These are phyloP conservation scores for Syngnathus rostellatus DNA, from an alignment of 2,797 vertebrate species.

Conservation along the genomic window DNA sequence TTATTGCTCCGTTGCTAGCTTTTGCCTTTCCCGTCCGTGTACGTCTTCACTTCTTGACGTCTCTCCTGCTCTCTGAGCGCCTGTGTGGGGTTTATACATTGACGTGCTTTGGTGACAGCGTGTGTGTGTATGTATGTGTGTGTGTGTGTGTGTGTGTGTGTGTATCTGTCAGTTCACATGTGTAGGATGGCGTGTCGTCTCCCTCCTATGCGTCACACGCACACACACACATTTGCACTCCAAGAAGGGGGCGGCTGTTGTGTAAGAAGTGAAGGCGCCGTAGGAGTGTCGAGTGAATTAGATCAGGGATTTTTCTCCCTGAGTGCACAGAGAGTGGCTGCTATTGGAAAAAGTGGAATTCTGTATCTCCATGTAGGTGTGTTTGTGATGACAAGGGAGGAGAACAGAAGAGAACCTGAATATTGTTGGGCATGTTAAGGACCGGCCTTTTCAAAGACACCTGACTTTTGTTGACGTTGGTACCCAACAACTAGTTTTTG, in stretches of 20 bases:
- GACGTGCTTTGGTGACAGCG: conserved; percentile 54
- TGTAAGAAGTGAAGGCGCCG: conserved; percentile 56
- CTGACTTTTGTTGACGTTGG: too few relatives aligned
- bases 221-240: conserved; percentile 49
- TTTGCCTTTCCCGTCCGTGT: conserved; percentile 19
- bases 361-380: conserved; percentile 29
- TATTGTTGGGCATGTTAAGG: conserved; percentile 33
- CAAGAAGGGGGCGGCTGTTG: conserved; percentile 55
- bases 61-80: conserved; percentile 53
- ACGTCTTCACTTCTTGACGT: conserved; percentile 52
- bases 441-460: too few relatives aligned
- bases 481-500: too few relatives aligned
- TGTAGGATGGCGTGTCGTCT: conserved; percentile 71
- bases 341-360: conserved; percentile 39
- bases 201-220: conserved; percentile 61
- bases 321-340: conserved; percentile 46
- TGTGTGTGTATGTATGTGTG: conserved; percentile 21
- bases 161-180: conserved; percentile 53
- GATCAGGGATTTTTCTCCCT: conserved; percentile 50
- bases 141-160: conserved; percentile 29
- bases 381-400: conserved; percentile 28
- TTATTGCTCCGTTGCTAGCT: conserved; percentile 26
- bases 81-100: conserved; percentile 61
- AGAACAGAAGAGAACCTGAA: conserved; percentile 6
- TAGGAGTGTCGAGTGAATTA: conserved; percentile 62